These are phyloP conservation scores for Thryonomys swinderianus DNA, from an alignment of 2,113 vertebrate species.

Conservation along the genomic window DNA sequence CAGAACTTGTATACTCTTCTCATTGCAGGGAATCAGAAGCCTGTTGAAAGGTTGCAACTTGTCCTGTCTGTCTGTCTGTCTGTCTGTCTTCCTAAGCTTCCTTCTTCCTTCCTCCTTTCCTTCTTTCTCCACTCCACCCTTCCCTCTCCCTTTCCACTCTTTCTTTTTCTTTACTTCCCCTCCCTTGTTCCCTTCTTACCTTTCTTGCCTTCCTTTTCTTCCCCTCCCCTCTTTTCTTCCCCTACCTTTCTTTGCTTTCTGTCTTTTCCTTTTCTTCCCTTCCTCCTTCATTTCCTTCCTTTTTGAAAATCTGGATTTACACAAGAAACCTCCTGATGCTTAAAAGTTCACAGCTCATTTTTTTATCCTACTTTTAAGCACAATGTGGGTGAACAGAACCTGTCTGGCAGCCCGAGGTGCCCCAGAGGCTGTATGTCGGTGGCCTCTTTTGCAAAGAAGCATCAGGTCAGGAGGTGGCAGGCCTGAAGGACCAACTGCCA, in stretches of 20 bases:
- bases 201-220: fast-evolving
- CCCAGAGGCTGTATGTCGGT: background rate
- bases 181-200: fast-evolving
- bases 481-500: background rate
- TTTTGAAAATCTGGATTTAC: background rate
- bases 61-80: too few species aligned
- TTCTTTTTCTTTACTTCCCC: fast-evolving
- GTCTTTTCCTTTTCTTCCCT: fast-evolving
- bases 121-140: background rate
- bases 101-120: background rate
- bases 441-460: background rate
- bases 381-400: background rate
- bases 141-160: fast-evolving
- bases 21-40: background rate
- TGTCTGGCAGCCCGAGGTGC: background rate
- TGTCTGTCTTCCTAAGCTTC: too few species aligned
- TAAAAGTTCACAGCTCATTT: background rate
- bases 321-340: background rate
- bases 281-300: background rate
- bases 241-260: fast-evolving
- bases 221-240: fast-evolving
- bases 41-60: fast-evolving
- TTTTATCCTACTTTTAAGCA: conserved; percentile 10
- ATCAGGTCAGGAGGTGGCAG: background rate
- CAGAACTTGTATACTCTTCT: fast-evolving